Conservation (phyloP, 2,113 vertebrate genomes). For the Oceanodroma tethys region DNA sequence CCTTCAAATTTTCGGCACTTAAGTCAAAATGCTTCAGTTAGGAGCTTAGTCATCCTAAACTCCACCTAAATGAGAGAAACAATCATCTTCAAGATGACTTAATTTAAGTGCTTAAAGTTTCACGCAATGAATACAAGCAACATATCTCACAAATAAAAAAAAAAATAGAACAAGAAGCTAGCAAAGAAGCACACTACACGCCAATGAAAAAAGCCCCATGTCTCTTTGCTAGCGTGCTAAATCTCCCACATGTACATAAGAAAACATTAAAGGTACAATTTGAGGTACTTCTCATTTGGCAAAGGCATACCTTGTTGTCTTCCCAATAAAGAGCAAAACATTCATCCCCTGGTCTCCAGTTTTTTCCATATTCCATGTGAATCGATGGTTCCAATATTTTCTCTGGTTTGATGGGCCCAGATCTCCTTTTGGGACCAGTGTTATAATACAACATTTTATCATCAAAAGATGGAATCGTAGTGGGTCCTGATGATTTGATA, state of each 20-base stretch:
- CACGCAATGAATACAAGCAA: background rate
- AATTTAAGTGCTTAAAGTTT: background rate
- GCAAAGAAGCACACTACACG: background rate
- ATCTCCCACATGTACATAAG: accelerated
- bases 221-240: background rate
- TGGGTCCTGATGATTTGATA: slow-evolving; percentile 80
- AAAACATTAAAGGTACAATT: background rate
- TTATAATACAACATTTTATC: slow-evolving; percentile 79
- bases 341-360: slow-evolving; percentile 93
- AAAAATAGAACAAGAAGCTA: background rate
- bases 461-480: slow-evolving; percentile 65
- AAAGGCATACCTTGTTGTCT: slow-evolving; percentile 89
- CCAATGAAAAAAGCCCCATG: background rate
- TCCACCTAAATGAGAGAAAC: background rate
- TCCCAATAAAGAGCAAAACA: slow-evolving; percentile 98
- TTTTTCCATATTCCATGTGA: slow-evolving; percentile 70
- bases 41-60: background rate
- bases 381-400: slow-evolving; percentile 80
- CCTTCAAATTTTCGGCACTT: background rate
- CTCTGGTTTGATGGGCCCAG: slow-evolving; percentile 85
- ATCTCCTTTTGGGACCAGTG: slow-evolving; percentile 82
- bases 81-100: background rate
- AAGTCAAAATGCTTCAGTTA: background rate
- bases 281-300: background rate
- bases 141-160: background rate